Conservation (phyloP, 2,888 invertebrate genomes). For the Nebria brevicollis region DNA sequence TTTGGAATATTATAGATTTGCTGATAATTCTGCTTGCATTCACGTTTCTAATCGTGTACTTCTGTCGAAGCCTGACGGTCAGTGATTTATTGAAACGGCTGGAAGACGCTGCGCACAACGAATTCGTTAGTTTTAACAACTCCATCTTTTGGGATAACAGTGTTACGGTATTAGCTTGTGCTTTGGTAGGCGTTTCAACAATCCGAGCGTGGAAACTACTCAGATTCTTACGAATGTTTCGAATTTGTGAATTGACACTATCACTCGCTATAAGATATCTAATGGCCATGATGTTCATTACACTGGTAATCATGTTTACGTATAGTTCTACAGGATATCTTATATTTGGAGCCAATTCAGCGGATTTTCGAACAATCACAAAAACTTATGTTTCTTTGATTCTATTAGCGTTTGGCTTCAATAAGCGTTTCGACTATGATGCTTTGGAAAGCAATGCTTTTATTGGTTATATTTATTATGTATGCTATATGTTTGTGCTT, state of each 20-base stretch:
- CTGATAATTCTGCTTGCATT: slow-evolving; percentile 52
- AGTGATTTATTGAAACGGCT: slow-evolving; percentile 49
- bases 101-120: slow-evolving; percentile 53
- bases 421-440: slow-evolving; percentile 48
- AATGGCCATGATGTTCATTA: slow-evolving; percentile 50
- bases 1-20: slow-evolving; percentile 54
- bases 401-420: slow-evolving; percentile 50
- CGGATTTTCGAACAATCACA: slow-evolving; percentile 49
- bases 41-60: slow-evolving; percentile 50
- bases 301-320: slow-evolving; percentile 49
- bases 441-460: slow-evolving; percentile 28
- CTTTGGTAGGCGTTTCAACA: slow-evolving; percentile 55
- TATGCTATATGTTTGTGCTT: slow-evolving; percentile 29
- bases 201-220: slow-evolving; percentile 56
- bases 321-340: slow-evolving; percentile 48
- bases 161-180: slow-evolving; percentile 51
- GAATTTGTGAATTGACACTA: slow-evolving; percentile 55
- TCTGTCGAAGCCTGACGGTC: slow-evolving; percentile 48
- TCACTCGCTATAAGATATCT: slow-evolving; percentile 49
- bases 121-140: slow-evolving; percentile 55
- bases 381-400: slow-evolving; percentile 50
- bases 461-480: slow-evolving; percentile 29
- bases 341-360: slow-evolving; percentile 47
- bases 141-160: slow-evolving; percentile 52
- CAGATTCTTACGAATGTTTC: slow-evolving; percentile 54